Evolutionary conservation across 2,113 vertebrate genomes (phyloP).

Genomic region (Trochalopteron elliotii): DNA sequence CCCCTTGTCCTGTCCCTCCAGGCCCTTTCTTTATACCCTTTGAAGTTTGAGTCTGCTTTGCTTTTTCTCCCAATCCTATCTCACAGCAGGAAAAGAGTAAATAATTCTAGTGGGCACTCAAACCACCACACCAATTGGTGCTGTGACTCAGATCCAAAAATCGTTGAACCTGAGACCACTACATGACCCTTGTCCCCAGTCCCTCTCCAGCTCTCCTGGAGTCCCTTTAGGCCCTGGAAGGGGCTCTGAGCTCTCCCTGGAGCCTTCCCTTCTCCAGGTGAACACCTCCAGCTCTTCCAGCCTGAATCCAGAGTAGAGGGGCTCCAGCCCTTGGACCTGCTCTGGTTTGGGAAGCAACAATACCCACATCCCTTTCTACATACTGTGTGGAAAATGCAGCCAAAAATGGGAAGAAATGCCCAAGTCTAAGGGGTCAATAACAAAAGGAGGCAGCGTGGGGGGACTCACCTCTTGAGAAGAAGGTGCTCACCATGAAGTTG

Average conservation of each 20-base stretch:
- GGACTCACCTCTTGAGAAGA: slow-evolving; percentile 90
- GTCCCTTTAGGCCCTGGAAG: background rate
- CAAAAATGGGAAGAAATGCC: background rate
- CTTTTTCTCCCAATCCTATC: background rate
- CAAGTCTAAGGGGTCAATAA: background rate
- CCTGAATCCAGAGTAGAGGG: background rate
- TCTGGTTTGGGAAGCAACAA: background rate
- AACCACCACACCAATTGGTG: background rate
- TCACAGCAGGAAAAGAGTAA: background rate
- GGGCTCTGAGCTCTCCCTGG: background rate
- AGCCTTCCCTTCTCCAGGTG: background rate
- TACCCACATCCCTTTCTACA: background rate
- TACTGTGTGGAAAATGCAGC: background rate
- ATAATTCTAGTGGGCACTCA: background rate
- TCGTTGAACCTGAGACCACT: background rate
- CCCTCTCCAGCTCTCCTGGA: background rate
- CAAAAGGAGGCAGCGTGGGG: background rate
- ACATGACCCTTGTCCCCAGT: fast-evolving
- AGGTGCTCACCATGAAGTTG: slow-evolving; percentile 98
- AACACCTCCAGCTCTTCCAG: background rate
- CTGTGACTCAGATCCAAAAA: background rate
- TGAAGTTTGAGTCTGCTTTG: background rate
- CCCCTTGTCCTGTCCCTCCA: background rate
- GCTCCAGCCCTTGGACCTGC: background rate
- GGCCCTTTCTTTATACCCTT: background rate